Conservation (phyloP, 2,797 vertebrate species). For the Crax fasciolata region DNA sequence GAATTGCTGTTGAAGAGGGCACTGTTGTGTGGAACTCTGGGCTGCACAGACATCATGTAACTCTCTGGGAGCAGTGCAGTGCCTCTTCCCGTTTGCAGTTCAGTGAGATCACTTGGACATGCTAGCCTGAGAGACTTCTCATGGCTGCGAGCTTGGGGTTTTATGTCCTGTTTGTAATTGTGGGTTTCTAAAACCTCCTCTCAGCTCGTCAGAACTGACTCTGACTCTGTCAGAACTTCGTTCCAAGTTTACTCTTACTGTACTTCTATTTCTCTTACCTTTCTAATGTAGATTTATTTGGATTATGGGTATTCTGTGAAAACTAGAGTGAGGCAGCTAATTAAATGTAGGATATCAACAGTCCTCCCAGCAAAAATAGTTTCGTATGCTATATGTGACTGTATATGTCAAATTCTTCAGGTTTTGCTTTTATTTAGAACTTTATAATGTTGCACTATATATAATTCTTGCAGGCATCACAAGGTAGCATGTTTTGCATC, state of each 20-base stretch:
- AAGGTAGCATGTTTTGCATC: background rate
- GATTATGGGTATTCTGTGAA: background rate
- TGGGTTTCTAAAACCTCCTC: background rate
- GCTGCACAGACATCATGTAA: background rate
- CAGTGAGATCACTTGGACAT: accelerated
- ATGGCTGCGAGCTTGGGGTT: background rate
- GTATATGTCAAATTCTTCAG: background rate
- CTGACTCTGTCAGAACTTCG: background rate
- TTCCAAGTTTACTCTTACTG: background rate
- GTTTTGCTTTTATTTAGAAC: conserved; percentile 23
- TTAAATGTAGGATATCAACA: conserved; percentile 11
- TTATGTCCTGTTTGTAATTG: background rate
- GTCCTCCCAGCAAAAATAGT: conserved; percentile 10
- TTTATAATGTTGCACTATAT: background rate
- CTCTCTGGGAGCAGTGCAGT: background rate
- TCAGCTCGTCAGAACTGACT: background rate
- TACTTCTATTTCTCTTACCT: background rate
- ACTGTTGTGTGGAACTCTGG: background rate
- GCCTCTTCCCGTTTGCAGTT: background rate
- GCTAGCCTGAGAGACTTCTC: background rate
- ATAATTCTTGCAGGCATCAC: background rate
- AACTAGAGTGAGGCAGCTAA: background rate
- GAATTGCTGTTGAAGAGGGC: background rate
- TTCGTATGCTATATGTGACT: conserved; percentile 2
- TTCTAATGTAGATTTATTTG: conserved; percentile 7